Percentiles rank a stretch among this genome's conserved stretches.
Conservation (phyloP, 2,797 vertebrate genomes). For the Peromyscus nudipes region DNA sequence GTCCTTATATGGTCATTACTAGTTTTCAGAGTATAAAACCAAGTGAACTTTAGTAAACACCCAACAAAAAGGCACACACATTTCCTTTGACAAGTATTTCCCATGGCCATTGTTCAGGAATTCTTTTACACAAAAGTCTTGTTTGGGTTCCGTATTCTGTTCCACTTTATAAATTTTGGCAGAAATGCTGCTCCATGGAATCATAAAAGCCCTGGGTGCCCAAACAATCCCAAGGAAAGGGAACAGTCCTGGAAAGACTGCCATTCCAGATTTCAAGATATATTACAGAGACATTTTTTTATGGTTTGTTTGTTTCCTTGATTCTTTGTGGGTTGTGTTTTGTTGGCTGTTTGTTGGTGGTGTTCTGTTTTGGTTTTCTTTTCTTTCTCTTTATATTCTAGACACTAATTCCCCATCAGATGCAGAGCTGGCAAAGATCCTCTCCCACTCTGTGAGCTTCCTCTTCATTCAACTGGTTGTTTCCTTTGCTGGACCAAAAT, state of each 20-base stretch:
- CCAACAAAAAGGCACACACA: neutral
- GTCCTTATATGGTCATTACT: neutral
- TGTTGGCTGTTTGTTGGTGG: neutral
- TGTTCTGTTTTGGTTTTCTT: neutral
- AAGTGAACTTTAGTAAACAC: neutral
- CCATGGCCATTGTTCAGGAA: slow-evolving; percentile 21
- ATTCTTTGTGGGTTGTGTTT: neutral
- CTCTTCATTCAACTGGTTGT: neutral
- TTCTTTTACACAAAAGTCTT: slow-evolving; percentile 37
- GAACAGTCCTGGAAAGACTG: neutral
- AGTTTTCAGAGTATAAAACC: neutral
- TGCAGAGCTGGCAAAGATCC: neutral
- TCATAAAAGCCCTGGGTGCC: neutral
- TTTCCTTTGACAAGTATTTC: neutral
- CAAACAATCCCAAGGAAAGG: neutral
- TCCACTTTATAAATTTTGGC: slow-evolving; percentile 34
- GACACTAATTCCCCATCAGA: neutral
- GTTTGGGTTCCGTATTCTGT: slow-evolving; percentile 25
- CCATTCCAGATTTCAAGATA: neutral
- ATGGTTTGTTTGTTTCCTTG: neutral
- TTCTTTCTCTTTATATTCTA: neutral
- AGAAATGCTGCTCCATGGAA: neutral
- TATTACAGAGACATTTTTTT: neutral
- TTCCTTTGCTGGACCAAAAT: neutral
- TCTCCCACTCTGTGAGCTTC: neutral